These are phyloP conservation scores for Sphenopsis melanotis DNA, from an alignment of 2,797 vertebrate species.

Conservation along the genomic window DNA sequence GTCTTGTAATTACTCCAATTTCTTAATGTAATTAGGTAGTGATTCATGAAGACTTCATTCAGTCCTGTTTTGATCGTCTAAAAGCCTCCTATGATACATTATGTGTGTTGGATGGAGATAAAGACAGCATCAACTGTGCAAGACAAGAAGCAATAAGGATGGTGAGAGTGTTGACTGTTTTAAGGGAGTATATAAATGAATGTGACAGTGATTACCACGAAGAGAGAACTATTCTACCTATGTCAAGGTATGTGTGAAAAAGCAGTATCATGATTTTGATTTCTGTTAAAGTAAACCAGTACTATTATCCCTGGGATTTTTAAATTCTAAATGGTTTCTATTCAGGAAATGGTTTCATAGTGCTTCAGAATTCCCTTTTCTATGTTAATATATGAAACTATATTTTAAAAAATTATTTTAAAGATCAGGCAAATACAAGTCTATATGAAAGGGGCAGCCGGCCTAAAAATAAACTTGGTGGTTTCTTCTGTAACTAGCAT, in stretches of 20 bases:
- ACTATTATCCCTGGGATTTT: not conserved
- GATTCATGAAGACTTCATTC: conserved; percentile 99
- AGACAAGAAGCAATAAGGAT: conserved; percentile 98
- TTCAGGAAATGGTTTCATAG: not conserved
- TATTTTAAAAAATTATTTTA: not conserved
- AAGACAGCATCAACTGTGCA: conserved; percentile 98
- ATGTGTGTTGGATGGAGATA: conserved; percentile 97
- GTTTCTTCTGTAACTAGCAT: not conserved
- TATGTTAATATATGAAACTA: not conserved
- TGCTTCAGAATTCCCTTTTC: not conserved
- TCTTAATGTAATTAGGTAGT: conserved; percentile 82
- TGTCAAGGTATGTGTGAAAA: conserved; percentile 89
- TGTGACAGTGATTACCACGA: conserved; percentile 99
- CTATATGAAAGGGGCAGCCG: not conserved
- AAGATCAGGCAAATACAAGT: not conserved
- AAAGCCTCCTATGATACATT: conserved; percentile 98
- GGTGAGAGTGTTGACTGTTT: conserved; percentile 96
- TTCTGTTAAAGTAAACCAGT: not conserved
- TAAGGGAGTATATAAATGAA: conserved; percentile 98
- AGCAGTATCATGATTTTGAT: not conserved
- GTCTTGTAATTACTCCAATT: not conserved
- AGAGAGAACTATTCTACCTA: conserved; percentile 96
- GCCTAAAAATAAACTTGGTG: not conserved
- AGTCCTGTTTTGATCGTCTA: conserved; percentile 98
- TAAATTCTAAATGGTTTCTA: not conserved